These are phyloP conservation scores for Tetanocera ferruginea DNA, from an alignment of 2,888 invertebrate species.

Conservation along the genomic window DNA sequence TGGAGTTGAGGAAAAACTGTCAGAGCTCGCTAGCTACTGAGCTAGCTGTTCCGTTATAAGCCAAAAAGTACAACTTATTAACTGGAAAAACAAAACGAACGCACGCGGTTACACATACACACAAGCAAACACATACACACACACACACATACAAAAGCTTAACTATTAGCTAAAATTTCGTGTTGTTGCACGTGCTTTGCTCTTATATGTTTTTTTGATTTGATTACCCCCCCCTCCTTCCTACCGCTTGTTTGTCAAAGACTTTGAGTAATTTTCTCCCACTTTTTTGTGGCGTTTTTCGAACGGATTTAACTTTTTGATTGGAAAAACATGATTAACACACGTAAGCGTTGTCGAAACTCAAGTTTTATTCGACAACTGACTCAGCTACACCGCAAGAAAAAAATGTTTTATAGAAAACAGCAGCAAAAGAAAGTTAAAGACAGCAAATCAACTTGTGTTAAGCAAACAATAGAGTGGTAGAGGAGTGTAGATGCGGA, in stretches of 20 bases:
- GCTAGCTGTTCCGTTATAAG: not conserved
- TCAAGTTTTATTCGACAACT: conserved; percentile 28
- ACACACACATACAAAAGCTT: not conserved
- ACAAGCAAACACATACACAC: not conserved
- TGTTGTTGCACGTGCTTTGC: conserved; percentile 43
- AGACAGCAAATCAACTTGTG: too few relatives aligned
- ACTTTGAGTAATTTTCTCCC: conserved; percentile 7
- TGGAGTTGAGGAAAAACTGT: too few relatives aligned
- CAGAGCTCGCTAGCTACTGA: too few relatives aligned
- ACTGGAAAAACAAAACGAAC: conserved; percentile 33
- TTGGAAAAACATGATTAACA: conserved; percentile 66
- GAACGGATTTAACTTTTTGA: conserved; percentile 62
- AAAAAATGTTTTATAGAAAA: not conserved
- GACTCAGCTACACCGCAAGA: not conserved
- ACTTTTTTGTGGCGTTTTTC: not conserved
- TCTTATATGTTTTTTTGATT: conserved; percentile 40
- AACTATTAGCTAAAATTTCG: conserved; percentile 35
- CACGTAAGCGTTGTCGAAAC: conserved; percentile 53
- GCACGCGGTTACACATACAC: not conserved
- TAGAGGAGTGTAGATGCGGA: too few relatives aligned
- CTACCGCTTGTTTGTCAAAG: too few relatives aligned
- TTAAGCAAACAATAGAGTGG: too few relatives aligned
- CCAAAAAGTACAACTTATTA: conserved; percentile 5
- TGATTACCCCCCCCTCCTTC: not conserved
- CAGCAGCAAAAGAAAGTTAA: not conserved